Conservation (phyloP, 1,140 invertebrate genomes). For the Ostrea edulis region DNA sequence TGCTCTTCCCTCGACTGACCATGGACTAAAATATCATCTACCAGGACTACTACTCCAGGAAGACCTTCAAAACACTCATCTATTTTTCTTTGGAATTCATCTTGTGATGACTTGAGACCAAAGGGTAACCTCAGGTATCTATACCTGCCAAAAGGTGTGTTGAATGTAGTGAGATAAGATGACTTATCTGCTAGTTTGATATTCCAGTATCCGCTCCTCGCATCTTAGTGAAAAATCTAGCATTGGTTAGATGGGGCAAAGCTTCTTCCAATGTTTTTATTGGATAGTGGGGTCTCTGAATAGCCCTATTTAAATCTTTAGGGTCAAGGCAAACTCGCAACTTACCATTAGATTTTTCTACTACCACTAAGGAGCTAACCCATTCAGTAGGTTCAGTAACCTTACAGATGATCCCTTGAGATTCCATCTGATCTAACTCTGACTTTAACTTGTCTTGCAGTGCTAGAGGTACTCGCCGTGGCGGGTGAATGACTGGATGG, state of each 20-base stretch:
- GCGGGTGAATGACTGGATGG: conserved; percentile 9
- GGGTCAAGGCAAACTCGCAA: too few relatives aligned
- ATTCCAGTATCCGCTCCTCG: conserved; percentile 69
- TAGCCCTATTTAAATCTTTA: too few relatives aligned
- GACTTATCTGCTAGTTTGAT: too few relatives aligned
- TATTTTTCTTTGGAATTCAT: conserved; percentile 69
- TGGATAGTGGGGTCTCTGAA: conserved; percentile 44
- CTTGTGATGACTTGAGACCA: conserved; percentile 68
- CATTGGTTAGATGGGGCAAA: conserved; percentile 41
- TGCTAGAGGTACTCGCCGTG: neutral
- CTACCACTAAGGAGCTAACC: conserved; percentile 51
- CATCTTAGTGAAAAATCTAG: conserved; percentile 58
- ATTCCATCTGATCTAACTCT: conserved; percentile 30
- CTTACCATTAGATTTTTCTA: too few relatives aligned
- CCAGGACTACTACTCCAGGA: conserved; percentile 66
- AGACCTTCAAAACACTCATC: conserved; percentile 73
- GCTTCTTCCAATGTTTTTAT: conserved; percentile 52
- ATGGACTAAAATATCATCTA: too few relatives aligned
- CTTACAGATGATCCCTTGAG: too few relatives aligned
- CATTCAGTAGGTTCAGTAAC: too few relatives aligned
- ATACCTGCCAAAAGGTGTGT: too few relatives aligned
- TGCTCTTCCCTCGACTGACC: conserved; percentile 69
- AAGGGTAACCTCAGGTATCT: too few relatives aligned
- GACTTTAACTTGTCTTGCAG: neutral
- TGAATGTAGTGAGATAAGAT: too few relatives aligned